Evolutionary conservation across 1,140 invertebrate species (phyloP).

Genomic region (Drosophila suzukii): DNA sequence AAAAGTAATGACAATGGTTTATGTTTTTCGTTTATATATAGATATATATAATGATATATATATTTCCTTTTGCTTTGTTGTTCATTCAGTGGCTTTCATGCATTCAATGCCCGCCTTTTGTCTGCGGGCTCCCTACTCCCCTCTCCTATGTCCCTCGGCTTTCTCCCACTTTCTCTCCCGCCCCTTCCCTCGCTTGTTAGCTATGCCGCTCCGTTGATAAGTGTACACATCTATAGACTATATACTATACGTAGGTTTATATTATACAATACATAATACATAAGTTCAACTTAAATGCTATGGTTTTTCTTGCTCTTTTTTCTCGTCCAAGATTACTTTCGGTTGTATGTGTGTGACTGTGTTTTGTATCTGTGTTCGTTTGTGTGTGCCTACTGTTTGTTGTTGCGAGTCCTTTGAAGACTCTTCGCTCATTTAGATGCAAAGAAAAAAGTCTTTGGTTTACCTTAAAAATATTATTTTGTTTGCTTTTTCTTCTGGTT

Average conservation of each 20-base stretch:
- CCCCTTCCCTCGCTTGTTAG: slow-evolving; percentile 21
- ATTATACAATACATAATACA: slow-evolving; percentile 72
- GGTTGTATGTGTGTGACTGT: slow-evolving; percentile 16
- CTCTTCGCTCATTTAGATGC: slow-evolving; percentile 61
- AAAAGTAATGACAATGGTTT: slow-evolving; percentile 69
- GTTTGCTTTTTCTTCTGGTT: slow-evolving; percentile 22
- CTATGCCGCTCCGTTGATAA: slow-evolving; percentile 55
- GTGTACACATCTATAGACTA: slow-evolving; percentile 75
- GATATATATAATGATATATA: slow-evolving; percentile 69
- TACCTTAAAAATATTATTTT: slow-evolving; percentile 78
- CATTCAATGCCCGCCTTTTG: slow-evolving; percentile 72
- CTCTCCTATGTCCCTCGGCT: neutral
- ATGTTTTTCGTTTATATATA: slow-evolving; percentile 69
- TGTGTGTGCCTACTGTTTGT: slow-evolving; percentile 40
- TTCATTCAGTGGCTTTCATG: slow-evolving; percentile 69
- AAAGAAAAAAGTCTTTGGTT: slow-evolving; percentile 84
- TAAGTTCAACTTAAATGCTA: slow-evolving; percentile 71
- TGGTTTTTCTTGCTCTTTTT: slow-evolving; percentile 46
- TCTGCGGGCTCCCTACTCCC: slow-evolving; percentile 45
- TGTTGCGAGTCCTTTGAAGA: slow-evolving; percentile 51
- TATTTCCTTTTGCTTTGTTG: slow-evolving; percentile 63
- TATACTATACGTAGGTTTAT: slow-evolving; percentile 62
- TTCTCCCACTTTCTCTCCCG: slow-evolving; percentile 2
- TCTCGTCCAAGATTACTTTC: slow-evolving; percentile 26
- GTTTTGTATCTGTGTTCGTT: slow-evolving; percentile 26